Conservation (phyloP, 2,113 vertebrate species). For the Turdus rufiventris region DNA sequence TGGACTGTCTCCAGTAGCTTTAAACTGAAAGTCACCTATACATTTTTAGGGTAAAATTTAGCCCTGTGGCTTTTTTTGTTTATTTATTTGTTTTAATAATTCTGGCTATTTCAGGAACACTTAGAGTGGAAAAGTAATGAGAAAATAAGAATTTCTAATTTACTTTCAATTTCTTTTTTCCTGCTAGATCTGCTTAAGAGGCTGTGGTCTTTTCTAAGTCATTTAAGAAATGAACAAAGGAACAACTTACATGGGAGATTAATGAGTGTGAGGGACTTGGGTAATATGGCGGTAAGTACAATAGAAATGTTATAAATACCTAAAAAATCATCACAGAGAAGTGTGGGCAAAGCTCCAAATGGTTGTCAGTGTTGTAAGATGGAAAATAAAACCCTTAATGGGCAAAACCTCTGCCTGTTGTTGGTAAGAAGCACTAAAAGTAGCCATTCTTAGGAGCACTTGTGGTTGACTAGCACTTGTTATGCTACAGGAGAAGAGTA, state of each 20-base stretch:
- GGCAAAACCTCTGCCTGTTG: conserved; percentile 57
- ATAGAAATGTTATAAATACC: conserved; percentile 61
- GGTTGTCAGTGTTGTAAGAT: neutral
- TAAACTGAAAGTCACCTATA: neutral
- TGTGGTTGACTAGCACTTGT: conserved; percentile 53
- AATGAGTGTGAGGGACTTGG: conserved; percentile 27
- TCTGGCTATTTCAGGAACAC: conserved; percentile 30
- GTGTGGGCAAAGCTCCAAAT: conserved; percentile 45
- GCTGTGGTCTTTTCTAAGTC: conserved; percentile 44
- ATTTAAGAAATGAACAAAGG: conserved; percentile 35
- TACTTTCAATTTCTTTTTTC: conserved; percentile 23
- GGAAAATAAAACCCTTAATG: conserved; percentile 58
- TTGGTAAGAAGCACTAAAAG: conserved; percentile 62
- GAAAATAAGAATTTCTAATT: conserved; percentile 36
- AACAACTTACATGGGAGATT: conserved; percentile 42
- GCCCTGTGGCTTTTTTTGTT: neutral
- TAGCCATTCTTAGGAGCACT: conserved; percentile 53
- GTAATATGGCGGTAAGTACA: conserved; percentile 6
- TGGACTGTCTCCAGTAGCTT: neutral
- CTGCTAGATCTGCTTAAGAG: conserved; percentile 22
- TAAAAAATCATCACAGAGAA: conserved; percentile 23
- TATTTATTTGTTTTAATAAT: conserved; percentile 3
- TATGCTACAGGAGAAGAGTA: neutral
- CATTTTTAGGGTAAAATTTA: neutral
- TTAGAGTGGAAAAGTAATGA: conserved; percentile 21